These are phyloP conservation scores for Pseudorhombus dupliciocellatus DNA, from an alignment of 2,113 vertebrate species.

Conservation along the genomic window DNA sequence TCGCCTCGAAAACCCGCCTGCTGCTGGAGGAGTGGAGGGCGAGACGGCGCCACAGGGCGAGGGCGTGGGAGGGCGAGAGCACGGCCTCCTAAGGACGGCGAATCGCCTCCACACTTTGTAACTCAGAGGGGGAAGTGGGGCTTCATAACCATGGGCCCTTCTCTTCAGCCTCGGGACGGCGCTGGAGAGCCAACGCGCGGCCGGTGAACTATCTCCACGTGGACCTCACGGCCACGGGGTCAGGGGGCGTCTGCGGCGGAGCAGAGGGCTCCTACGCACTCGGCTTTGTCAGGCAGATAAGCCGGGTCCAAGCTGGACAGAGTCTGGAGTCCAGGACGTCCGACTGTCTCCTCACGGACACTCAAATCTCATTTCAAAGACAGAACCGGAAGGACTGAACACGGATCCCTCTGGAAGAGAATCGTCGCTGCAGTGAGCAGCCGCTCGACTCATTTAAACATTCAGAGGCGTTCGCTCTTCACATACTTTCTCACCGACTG, in stretches of 20 bases:
- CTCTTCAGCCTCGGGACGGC: slow-evolving; percentile 7
- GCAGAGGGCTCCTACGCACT: slow-evolving; percentile 9
- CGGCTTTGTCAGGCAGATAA: neutral
- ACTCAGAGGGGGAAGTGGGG: slow-evolving; percentile 9
- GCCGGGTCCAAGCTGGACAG: slow-evolving; percentile 15
- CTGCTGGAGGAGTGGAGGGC: slow-evolving; percentile 67
- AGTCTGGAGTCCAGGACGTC: slow-evolving; percentile 25
- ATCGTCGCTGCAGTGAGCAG: slow-evolving; percentile 7
- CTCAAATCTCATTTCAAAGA: slow-evolving; percentile 47
- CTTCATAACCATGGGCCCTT: neutral
- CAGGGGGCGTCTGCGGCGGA: neutral
- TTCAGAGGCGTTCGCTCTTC: neutral
- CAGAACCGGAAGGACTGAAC: slow-evolving; percentile 15
- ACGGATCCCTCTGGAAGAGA: neutral
- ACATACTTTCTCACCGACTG: slow-evolving; percentile 36
- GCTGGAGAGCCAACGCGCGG: neutral
- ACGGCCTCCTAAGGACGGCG: slow-evolving; percentile 32
- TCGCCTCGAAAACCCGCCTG: slow-evolving; percentile 28
- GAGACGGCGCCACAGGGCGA: slow-evolving; percentile 47
- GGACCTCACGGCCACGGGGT: slow-evolving; percentile 5
- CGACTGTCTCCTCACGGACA: neutral
- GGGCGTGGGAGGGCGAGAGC: slow-evolving; percentile 44
- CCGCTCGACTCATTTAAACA: slow-evolving; percentile 10
- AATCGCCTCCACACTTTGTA: slow-evolving; percentile 9
- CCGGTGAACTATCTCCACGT: neutral